Base-by-base conservation (phyloP, 2,797 vertebrate species). In the Girardinus metallicus region DNA sequence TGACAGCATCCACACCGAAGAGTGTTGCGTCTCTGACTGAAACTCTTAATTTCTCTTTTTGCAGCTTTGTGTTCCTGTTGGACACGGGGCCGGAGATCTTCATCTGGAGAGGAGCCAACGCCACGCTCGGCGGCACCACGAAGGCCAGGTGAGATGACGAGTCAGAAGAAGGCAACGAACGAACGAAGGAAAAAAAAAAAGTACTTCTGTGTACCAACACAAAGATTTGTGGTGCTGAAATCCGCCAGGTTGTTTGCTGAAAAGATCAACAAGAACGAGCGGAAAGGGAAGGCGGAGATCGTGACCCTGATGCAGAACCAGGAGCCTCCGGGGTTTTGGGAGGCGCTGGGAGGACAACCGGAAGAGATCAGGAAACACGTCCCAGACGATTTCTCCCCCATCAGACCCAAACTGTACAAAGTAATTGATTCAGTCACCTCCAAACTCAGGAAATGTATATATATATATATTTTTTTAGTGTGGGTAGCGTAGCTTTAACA, bases 211-310 rank as follows among this genome's bases (percentile, higher is more conserved):
- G 64, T 41, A 49, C 49, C 13, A 8, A 77, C 23, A 7, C 11
- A 26, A 26, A 51, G n/a, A 5, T 13, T 6, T 1, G 1, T 51
- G n/a, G 3, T 9, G 2, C 77, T 83, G 73, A 77, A 23, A 1
- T 84, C 39, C 26, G 41, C 4, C 85, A 99, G 99, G 91, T 95
- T 99, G 68, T 99, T 99, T 75, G 96, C 97, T 0, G 99, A 99
- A 92, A 99, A 99, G 94, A 99, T 99, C 73, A 99, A 98, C 90
- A 99, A 99, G 92, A 99, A 99, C 0, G 98, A 99, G 86, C 94
- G 99, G 21, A 99, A 99, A 82, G 96, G 97, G 62, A 99, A 98
- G 82, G 96, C 98, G 0, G 98, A 99, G 93, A 98, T 99, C 86
- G 92, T 85, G 0, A 93, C 96, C 57, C 87, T 99, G 78, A 87